Base-by-base conservation (phyloP, 1,140 invertebrate species). In the Meloidogyne exigua region DNA sequence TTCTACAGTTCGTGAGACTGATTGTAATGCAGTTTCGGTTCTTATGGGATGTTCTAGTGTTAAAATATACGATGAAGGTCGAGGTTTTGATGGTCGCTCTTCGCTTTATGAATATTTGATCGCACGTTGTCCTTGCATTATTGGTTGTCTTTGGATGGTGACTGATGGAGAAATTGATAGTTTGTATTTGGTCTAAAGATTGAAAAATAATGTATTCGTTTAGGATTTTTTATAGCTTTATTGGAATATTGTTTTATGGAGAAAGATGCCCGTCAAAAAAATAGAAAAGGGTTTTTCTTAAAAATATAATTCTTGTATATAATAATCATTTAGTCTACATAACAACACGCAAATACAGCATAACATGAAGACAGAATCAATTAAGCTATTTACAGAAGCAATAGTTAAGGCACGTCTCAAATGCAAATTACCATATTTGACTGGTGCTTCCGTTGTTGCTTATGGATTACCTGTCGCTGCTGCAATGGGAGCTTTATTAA, bases 141-240 rank as follows among this genome's bases (percentile, higher is more conserved):
- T 85, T 67, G 84, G 84, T 13, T 86, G 84, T 28, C 69, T 85
- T 13, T 85, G 84, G 84, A 84, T 81, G 66, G 84, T 85, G 2
- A 85, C 84, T 12, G 84, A 85, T 65, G 84, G 83, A 32, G 83
- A 84, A 49, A 80, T 81, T 65, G 79, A 81, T 44, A 62, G 72
- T 73, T 26, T 32, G 44, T 63, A 15, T 71, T 28, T 62, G 23
- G 4, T 68, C 12, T 36, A 42, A 72, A 62, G 15, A 79, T 32
- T 21, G 23, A 0, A 7, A 23, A 72, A 2, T 21, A 39, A 23
- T 42, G 21, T 13, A 65, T 72, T 72, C 25, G 76, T 66, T 78
- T 77, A 62, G 36, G 80, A 62, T 85, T 79, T 67, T 79, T 85
- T 42, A 85, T 85, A 63, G 79, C 76, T 36, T 49, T 80, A 25